These are phyloP conservation scores for Epsilonema sp. DNA, from an alignment of 2,888 invertebrate genomes.

Conservation along the genomic window DNA sequence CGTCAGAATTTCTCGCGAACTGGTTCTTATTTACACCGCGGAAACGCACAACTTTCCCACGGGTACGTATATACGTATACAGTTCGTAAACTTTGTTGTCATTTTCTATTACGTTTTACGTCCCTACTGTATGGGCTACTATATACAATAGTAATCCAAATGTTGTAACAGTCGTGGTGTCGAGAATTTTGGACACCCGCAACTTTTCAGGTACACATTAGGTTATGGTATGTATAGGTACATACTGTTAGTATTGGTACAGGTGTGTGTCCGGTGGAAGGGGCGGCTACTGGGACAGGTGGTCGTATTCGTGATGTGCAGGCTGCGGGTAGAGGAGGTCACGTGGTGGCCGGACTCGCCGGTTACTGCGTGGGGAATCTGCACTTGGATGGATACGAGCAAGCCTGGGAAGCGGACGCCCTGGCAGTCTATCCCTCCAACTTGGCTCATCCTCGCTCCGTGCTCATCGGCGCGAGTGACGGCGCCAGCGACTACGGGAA, in stretches of 20 bases:
- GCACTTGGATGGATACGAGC: constrained; percentile 64
- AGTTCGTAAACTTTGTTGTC: too few relatives aligned
- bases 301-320: constrained; percentile 86
- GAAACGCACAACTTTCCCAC: constrained; percentile 98
- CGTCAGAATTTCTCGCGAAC: too few relatives aligned
- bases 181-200: too few relatives aligned
- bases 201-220: too few relatives aligned
- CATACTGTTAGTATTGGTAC: neutral
- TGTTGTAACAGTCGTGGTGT: too few relatives aligned
- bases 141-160: too few relatives aligned
- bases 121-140: too few relatives aligned
- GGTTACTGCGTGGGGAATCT: constrained; percentile 46
- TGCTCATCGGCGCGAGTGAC: constrained; percentile 78
- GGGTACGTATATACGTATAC: too few relatives aligned
- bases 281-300: constrained; percentile 91
- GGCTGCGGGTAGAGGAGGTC: constrained; percentile 75
- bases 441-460: constrained; percentile 68
- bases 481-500: constrained; percentile 98
- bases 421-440: constrained; percentile 60
- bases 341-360: constrained; percentile 58
- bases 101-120: too few relatives aligned
- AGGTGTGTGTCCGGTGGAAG: constrained; percentile 85
- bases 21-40: too few relatives aligned
- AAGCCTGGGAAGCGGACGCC: constrained; percentile 62
- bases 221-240: too few relatives aligned